Conservation (phyloP, 2,888 invertebrate species). For the Ctenicera cuprea region DNA sequence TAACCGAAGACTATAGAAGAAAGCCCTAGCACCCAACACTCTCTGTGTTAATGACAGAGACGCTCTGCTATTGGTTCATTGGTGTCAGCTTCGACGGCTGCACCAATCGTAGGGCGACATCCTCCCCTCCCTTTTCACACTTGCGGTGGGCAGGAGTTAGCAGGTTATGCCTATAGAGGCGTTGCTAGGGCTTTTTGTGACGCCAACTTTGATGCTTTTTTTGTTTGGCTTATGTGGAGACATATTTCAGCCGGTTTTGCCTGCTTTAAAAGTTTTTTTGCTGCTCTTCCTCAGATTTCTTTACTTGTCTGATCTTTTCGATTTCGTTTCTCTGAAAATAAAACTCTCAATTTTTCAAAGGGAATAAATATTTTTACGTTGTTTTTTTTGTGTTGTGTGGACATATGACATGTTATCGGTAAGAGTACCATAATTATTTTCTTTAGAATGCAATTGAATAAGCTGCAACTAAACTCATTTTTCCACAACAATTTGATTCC, state of each 20-base stretch:
- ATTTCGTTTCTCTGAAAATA: conserved; percentile 16
- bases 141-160: conserved; percentile 70
- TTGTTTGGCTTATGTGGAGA: conserved; percentile 57
- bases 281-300: conserved; percentile 41
- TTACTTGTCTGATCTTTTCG: conserved; percentile 8
- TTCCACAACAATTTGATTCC: no score
- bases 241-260: conserved; percentile 54
- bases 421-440: no score
- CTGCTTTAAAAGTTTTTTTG: conserved; percentile 46
- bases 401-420: no score
- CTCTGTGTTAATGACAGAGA: conserved; percentile 73
- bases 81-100: conserved; percentile 68
- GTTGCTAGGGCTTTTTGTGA: conserved; percentile 70
- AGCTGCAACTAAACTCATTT: no score
- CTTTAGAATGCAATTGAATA: no score
- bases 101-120: conserved; percentile 71
- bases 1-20: conserved; percentile 71
- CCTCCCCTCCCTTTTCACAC: conserved; percentile 72
- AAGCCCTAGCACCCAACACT: conserved; percentile 68
- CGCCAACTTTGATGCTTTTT: conserved; percentile 60
- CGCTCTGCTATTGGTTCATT: conserved; percentile 69
- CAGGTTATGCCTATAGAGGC: conserved; percentile 71
- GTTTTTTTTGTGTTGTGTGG: no score
- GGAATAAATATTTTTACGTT: no score
- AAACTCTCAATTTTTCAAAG: background rate